Percentiles rank a stretch among this genome's conserved stretches.
These are phyloP conservation scores for Eidolon helvum DNA, from an alignment of 2,113 vertebrate genomes.

Conservation along the genomic window DNA sequence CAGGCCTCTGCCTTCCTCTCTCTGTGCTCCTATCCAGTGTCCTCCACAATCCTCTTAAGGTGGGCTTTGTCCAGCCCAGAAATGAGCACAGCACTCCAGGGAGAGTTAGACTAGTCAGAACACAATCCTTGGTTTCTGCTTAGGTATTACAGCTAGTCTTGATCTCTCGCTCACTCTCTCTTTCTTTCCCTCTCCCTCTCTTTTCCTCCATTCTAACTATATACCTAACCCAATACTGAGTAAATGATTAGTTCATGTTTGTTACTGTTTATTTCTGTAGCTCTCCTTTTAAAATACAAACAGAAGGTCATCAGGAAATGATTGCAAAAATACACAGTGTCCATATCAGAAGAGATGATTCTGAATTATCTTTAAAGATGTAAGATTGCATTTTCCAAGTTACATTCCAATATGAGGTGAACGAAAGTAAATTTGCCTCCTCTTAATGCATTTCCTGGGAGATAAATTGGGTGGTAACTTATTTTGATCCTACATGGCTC, in stretches of 20 bases:
- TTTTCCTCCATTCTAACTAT: not conserved
- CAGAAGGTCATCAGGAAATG: not conserved
- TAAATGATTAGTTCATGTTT: not conserved
- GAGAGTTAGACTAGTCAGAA: not conserved
- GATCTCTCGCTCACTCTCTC: not conserved
- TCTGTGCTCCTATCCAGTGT: not conserved
- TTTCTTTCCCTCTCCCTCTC: too few species aligned
- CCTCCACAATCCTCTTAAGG: not conserved
- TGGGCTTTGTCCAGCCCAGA: slow-evolving; percentile 28
- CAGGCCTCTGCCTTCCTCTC: not conserved
- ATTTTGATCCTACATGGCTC: not conserved
- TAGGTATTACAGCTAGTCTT: not conserved
- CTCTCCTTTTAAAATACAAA: slow-evolving; percentile 28
- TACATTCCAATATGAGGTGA: not conserved
- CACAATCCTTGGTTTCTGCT: not conserved
- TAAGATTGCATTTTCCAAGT: not conserved
- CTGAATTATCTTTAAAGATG: not conserved
- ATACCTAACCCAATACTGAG: not conserved
- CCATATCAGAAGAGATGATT: not conserved
- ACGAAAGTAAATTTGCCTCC: not conserved
- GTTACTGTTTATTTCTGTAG: slow-evolving; percentile 30
- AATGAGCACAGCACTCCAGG: slow-evolving; percentile 3
- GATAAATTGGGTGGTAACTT: not conserved
- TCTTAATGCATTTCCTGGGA: slow-evolving; percentile 1
- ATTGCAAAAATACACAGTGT: not conserved